phyloP scores from a whole-genome alignment of 2,888 invertebrate genomes.

The Eupithecia vulgata region DNA sequence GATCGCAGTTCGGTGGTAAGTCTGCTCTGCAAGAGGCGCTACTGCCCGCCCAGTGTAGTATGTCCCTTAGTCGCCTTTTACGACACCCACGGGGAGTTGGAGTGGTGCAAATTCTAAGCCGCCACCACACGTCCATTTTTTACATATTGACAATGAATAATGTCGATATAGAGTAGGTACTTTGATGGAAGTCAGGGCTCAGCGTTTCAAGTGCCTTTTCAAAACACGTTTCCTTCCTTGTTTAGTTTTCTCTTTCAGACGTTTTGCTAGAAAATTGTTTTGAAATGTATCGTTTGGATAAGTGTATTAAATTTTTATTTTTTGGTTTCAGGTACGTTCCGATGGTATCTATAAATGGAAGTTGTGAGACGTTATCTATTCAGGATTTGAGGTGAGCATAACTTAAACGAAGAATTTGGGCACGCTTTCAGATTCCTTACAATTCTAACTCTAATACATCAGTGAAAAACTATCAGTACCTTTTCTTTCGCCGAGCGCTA shows the following conservation, averaged over 20 bases:
- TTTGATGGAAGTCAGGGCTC: neutral
- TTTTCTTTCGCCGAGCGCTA: no score
- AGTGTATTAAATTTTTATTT: constrained; percentile 17
- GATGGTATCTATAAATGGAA: constrained; percentile 40
- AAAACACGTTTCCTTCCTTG: constrained; percentile 15
- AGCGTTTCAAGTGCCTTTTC: neutral
- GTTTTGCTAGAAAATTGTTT: neutral
- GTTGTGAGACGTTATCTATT: constrained; percentile 38
- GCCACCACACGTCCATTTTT: no score
- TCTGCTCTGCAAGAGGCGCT: no score
- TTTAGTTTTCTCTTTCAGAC: constrained; percentile 13
- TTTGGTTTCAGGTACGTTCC: constrained; percentile 43
- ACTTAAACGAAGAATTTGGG: no score
- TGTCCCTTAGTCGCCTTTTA: no score
- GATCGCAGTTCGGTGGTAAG: no score
- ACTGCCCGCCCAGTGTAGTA: no score
- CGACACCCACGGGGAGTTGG: no score
- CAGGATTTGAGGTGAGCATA: constrained; percentile 39
- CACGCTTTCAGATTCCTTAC: neutral
- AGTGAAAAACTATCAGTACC: no score
- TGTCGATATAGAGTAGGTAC: neutral
- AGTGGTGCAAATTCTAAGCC: no score
- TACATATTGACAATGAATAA: no score
- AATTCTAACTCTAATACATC: neutral
- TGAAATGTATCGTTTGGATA: neutral